A percentile compares a stretch with the other conserved stretches of the same genome.
phyloP scores from a whole-genome alignment of 2,888 invertebrate species.

The Nematopogon swammerdamellus region DNA sequence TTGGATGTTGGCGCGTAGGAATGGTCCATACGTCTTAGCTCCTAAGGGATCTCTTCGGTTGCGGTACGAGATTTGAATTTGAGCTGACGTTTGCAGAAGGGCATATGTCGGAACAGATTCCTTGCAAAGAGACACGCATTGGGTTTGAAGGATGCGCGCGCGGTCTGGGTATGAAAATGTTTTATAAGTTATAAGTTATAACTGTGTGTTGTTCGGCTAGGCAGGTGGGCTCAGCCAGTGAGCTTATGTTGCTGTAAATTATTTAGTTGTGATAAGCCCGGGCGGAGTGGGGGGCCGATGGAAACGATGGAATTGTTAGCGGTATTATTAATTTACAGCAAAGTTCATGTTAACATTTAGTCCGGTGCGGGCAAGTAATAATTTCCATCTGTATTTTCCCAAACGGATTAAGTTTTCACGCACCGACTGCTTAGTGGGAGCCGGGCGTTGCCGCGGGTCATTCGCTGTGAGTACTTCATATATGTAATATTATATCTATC shows the following conservation, averaged over 20 bases:
- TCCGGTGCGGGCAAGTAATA: no score
- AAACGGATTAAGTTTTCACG: not conserved
- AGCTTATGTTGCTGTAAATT: not conserved
- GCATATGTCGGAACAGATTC: conserved; percentile 1
- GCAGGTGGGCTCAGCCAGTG: not conserved
- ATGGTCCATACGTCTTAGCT: conserved; percentile 21
- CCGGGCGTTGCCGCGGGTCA: no score
- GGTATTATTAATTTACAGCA: no score
- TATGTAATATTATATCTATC: no score
- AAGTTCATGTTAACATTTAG: no score
- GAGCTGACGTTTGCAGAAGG: conserved; percentile 10
- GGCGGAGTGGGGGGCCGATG: not conserved
- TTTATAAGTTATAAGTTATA: not conserved
- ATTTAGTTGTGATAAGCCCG: not conserved
- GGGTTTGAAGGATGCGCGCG: not conserved
- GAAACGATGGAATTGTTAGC: not conserved
- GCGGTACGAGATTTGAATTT: conserved; percentile 49
- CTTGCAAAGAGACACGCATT: not conserved
- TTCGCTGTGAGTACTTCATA: no score
- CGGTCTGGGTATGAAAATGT: not conserved
- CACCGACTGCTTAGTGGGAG: not conserved
- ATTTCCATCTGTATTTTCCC: not conserved
- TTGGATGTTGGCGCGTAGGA: not conserved
- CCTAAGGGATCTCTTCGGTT: conserved; percentile 53
- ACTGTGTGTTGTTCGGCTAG: not conserved